Base-by-base conservation (phyloP, 2,888 invertebrate species). In the Campaea margaritaria region DNA sequence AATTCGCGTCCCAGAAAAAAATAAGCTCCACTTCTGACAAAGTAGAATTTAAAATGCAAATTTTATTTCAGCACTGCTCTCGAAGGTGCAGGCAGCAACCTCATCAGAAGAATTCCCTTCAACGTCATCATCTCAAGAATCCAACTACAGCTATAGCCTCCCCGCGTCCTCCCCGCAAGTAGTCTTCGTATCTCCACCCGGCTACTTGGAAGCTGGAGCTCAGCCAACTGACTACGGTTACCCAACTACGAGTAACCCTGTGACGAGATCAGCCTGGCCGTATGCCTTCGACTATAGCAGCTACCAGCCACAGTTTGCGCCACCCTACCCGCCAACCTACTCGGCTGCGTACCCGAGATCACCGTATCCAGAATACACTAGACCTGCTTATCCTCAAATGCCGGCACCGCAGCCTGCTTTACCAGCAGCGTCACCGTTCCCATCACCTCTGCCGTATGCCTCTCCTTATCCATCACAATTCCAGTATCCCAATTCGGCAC, bases 101-200 rank as follows among this genome's bases (percentile, higher is more conserved):
- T 58, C 70, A n/a, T 67, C 74, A 16, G 45, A 61, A 46, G 60
- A 61, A 10, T 15, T 16, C 9, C 46, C 71, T 10, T 60, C 76
- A 28, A 59, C 81, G 12, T 49, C 69, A n/a, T 31, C 31, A 31
- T 9, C 31, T 31, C 65, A 65, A 45, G 69, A 69, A 38, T 0
- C 58, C 49, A 4, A 86, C 43, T 89, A 83, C 59, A 74, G 81
- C 34, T 70, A 85, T 5, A 31, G 31, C 31, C 68, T 76, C 21
- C 61, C 78, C 2, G 53, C 75, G 0, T 42, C 76, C 0, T 45
- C 75, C 0, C 76, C 79, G 21, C 74, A 78, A 14, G 62, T 73
- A 3, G 67, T 77, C 21, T 69, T 69, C 8, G 69, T 76, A 3
- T 56, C 79, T 2, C 62, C 77, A 14, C 70, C 71, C 2, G 68